phyloP scores from a whole-genome alignment of 2,888 invertebrate genomes.

The Syritta pipiens region DNA sequence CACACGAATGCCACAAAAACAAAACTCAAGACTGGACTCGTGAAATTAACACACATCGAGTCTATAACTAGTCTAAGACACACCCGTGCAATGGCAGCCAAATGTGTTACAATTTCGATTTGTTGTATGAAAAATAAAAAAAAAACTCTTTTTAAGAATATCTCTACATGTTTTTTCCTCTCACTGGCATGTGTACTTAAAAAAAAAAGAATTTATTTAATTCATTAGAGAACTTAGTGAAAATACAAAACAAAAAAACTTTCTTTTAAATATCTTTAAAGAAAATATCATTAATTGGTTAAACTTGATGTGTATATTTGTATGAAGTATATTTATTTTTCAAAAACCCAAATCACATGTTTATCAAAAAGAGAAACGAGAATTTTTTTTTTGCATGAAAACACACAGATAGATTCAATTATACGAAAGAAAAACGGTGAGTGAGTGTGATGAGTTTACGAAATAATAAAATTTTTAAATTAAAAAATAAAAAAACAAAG shows the following conservation, averaged over 20 bases:
- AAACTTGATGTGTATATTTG: conserved; percentile 22
- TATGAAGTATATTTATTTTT: conserved; percentile 6
- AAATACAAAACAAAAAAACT: not conserved
- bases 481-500: not conserved
- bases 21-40: too few relatives aligned
- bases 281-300: conserved; percentile 27
- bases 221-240: conserved; percentile 5
- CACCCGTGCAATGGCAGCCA: not conserved
- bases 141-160: conserved; percentile 23
- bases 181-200: conserved; percentile 39
- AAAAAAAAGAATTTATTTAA: conserved; percentile 16
- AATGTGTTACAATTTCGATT: conserved; percentile 2
- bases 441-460: conserved; percentile 21
- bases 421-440: conserved; percentile 4
- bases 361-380: too few relatives aligned
- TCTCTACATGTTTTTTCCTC: conserved; percentile 33
- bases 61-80: too few relatives aligned
- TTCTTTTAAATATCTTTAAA: conserved; percentile 18
- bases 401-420: conserved; percentile 15
- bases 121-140: not conserved
- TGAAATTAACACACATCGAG: too few relatives aligned
- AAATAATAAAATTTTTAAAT: not conserved
- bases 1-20: too few relatives aligned
- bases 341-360: not conserved
- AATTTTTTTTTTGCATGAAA: not conserved